Percentiles rank a stretch among this genome's conserved stretches.
Evolutionary conservation across 2,113 vertebrate species (phyloP).

Genomic region (Clarias batrachus): DNA sequence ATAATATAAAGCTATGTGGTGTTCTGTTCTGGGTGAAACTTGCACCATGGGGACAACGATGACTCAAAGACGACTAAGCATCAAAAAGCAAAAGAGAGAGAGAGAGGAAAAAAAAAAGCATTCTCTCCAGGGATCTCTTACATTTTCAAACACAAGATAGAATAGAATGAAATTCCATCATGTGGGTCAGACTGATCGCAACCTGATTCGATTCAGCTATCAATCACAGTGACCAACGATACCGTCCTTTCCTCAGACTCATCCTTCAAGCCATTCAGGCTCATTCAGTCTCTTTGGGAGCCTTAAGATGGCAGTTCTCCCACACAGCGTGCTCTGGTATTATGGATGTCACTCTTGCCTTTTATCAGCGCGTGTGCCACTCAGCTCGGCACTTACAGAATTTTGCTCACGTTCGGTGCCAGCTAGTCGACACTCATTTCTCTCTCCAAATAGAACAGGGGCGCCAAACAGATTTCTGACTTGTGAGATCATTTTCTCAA

Average conservation of each 20-base stretch:
- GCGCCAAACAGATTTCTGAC: constrained; percentile 67
- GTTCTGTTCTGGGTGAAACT: background rate
- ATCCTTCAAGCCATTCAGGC: background rate
- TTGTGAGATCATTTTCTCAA: constrained; percentile 72
- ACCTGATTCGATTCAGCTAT: constrained; percentile 16
- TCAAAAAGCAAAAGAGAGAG: too few species aligned
- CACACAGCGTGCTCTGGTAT: constrained; percentile 22
- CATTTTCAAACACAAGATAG: background rate
- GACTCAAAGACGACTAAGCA: background rate
- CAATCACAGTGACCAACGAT: background rate
- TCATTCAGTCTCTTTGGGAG: background rate
- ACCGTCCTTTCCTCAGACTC: background rate
- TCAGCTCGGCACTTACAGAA: constrained; percentile 40
- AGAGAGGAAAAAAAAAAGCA: background rate
- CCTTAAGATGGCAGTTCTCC: constrained; percentile 18
- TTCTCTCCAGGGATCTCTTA: background rate
- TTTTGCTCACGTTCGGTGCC: constrained; percentile 41
- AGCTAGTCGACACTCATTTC: constrained; percentile 44
- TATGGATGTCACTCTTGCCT: constrained; percentile 35
- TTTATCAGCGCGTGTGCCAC: constrained; percentile 28
- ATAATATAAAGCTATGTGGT: background rate
- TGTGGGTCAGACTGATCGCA: background rate
- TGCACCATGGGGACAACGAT: background rate
- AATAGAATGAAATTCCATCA: background rate
- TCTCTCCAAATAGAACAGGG: constrained; percentile 66